Evolutionary conservation across 2,113 vertebrate species (phyloP), one percentile per base, ranked within the genome.

Genomic region (Thunnus maccoyii): DNA sequence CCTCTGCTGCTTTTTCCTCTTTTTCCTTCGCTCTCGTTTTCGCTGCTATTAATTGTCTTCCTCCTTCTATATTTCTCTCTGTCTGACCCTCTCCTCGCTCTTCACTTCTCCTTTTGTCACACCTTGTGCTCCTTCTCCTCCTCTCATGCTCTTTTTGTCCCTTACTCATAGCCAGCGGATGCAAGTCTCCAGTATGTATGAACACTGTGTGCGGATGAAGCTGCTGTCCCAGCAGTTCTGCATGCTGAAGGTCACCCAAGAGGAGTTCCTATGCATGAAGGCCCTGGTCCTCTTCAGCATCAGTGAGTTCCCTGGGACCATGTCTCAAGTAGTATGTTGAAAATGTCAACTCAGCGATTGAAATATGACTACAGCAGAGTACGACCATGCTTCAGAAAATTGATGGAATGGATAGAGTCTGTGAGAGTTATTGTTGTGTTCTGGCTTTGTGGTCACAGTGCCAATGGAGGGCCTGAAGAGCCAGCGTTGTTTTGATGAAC

Each of bases 221-320:
- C 94, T 96, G 76, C 96, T 99, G 17, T 97, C 97, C 20, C 96
- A 98, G 87, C 95, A 97, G 84, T 97, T 99, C 4, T 96, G 96
- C 47, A 95, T 95, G 94, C 96, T 99, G 66, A 96, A 97, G 89
- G 96, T 99, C 93, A 97, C 97, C 0, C 96, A 96, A 56, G 97
- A 99, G 88, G 98, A 99, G 94, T 99, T 98, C 76, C 96, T 99
- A 83, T 99, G 98, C 79, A 99, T 99, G 97, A 99, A 99, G 89
- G 97, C 97, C 61, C 94, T 99, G 54, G 95, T 99, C 36, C 97
- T 99, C 88, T 98, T 99, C 96, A 99, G 97, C 92, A 97, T 98
- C 92, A 95, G 98, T 99, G 87, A 95, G 95, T 95, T 73, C 11
- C 5, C 47, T 1, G 18, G 57, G 25, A 57, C 63, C 32, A 27